Base-by-base conservation (phyloP, 2,113 vertebrate genomes). In the Gadus chalcogrammus region DNA sequence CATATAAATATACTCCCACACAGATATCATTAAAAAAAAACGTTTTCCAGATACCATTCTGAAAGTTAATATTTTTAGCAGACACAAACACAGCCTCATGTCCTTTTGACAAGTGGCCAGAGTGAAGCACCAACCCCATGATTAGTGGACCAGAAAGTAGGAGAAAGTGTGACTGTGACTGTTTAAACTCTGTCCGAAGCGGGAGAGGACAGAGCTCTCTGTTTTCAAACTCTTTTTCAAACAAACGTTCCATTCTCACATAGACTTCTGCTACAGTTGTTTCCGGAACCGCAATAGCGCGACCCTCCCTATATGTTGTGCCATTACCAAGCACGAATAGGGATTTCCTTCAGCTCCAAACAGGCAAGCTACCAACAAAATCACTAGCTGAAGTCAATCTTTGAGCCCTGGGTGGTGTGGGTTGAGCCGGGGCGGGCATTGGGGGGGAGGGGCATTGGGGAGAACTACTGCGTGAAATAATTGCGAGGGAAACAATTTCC, bases 391-490 rank as follows among this genome's bases (percentile, higher is more conserved):
- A 48, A 12, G 9, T 48, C 42, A 1, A 48, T 48, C 42, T 48
- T 11, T 9, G 42, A 48, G 42, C 42, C 2, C 42, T 9, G 42
- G 42, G 15, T 58, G 15, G 55, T 58, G 55, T 58, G 9, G 12
- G 15, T 15, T 63, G 22, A 63, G 8, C 12, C 17, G 16, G 42
- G 42, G 42, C 42, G 42, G 2, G 20, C 20, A 20, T 20, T 20
- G 20, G 42, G 27, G 3, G 62, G 62, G 62, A 28, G 62, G 15
- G 67, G 61, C 70, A 61, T 35, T 24, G 67, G 73, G 78, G 73
- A 75, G 74, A 80, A 82, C 76, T 77, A 74, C 73, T 79, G 85
- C 73, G 84, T 79, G 78, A 83, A 89, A 87, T 84, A 84, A 89
- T 85, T 88, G 78, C 69, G 68, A 84, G 18, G 18, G 81, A 75